Conservation (phyloP, 2,113 vertebrate genomes). For the Dipodomys spectabilis region DNA sequence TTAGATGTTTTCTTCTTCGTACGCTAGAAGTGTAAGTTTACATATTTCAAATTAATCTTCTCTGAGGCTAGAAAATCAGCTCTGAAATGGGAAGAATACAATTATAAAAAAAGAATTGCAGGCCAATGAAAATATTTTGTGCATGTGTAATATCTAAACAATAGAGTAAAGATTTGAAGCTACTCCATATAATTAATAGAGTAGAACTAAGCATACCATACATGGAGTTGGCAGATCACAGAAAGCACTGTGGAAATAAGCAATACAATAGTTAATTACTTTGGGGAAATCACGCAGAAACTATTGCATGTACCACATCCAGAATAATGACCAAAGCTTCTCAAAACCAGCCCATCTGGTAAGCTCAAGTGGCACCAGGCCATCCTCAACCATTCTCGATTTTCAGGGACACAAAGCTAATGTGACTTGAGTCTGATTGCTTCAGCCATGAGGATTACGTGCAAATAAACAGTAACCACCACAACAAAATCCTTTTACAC, state of each 20-base stretch:
- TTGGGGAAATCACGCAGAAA: constrained; percentile 65
- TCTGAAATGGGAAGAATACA: background rate
- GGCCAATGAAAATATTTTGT: constrained; percentile 15
- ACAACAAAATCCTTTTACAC: background rate
- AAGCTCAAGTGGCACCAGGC: background rate
- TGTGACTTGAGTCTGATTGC: background rate
- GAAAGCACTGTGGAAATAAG: constrained; percentile 37
- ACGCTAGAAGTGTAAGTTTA: constrained; percentile 9
- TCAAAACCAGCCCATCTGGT: constrained; percentile 51
- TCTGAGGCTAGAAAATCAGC: background rate
- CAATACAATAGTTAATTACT: constrained; percentile 54
- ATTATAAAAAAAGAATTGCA: background rate
- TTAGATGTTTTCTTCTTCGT: constrained; percentile 27
- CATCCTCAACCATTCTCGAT: background rate
- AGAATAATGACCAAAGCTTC: constrained; percentile 49
- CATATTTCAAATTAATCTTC: constrained; percentile 16
- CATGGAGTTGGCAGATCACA: constrained; percentile 42
- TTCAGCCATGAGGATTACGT: background rate
- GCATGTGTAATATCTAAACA: constrained; percentile 50
- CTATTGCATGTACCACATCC: background rate
- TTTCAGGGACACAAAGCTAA: background rate
- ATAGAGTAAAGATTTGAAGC: constrained; percentile 39
- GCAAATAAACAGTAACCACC: background rate
- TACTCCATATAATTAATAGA: constrained; percentile 55
- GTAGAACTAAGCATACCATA: constrained; percentile 56